phyloP scores from a whole-genome alignment of 64 coral and sea anemone genomes.

The Stichodactyla helianthus region DNA sequence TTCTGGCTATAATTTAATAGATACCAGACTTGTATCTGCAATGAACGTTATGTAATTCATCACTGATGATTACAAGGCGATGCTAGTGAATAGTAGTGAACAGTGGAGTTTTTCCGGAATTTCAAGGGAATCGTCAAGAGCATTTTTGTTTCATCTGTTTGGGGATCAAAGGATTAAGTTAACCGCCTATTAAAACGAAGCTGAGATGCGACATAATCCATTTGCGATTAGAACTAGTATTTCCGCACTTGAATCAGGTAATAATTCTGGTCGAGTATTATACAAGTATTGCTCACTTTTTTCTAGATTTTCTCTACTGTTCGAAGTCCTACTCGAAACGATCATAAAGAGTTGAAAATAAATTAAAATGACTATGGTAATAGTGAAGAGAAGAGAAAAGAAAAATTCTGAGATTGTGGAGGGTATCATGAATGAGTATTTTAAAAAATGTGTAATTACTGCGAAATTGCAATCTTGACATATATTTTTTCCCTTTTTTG shows the following conservation, averaged over 20 bases:
- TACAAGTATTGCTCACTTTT: too few species aligned
- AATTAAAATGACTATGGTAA: too few species aligned
- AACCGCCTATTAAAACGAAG: neutral
- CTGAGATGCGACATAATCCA: neutral
- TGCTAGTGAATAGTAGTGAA: neutral
- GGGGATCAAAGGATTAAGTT: neutral
- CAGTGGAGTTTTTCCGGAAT: neutral
- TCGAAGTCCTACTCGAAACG: too few species aligned
- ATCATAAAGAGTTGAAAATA: too few species aligned
- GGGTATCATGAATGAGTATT: too few species aligned
- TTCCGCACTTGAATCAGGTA: neutral
- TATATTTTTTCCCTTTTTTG: too few species aligned
- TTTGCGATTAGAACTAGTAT: neutral
- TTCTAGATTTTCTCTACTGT: too few species aligned
- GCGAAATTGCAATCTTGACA: too few species aligned
- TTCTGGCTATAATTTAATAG: neutral
- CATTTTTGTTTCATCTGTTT: neutral
- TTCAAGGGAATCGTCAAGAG: neutral
- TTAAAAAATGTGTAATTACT: too few species aligned
- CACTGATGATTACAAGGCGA: neutral
- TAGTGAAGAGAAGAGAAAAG: too few species aligned
- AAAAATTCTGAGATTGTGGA: too few species aligned
- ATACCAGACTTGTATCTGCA: neutral
- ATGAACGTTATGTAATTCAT: neutral
- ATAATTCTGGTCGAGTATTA: too few species aligned